Evolutionary conservation across 2,113 vertebrate genomes (phyloP).

Genomic region (Lophotis ruficrista): DNA sequence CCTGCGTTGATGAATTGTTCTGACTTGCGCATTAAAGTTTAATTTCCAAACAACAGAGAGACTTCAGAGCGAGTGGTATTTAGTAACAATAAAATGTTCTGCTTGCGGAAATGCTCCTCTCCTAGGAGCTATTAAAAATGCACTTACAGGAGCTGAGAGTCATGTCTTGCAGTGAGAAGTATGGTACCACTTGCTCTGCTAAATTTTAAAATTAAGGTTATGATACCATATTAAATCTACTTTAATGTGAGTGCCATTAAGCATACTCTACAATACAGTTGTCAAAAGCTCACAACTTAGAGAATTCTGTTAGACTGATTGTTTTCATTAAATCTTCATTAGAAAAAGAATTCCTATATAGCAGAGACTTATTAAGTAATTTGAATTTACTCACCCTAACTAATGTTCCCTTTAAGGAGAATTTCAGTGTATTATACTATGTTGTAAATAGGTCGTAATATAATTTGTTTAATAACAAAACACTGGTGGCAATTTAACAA

Average conservation of each 20-base stretch:
- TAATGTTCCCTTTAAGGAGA: slow-evolving; percentile 25
- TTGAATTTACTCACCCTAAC: slow-evolving; percentile 13
- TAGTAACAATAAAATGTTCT: slow-evolving; percentile 41
- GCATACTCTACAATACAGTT: neutral
- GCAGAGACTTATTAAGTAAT: neutral
- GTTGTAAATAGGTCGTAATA: neutral
- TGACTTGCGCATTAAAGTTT: slow-evolving; percentile 35
- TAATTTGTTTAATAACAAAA: slow-evolving; percentile 17
- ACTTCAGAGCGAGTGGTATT: slow-evolving; percentile 7
- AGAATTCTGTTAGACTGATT: slow-evolving; percentile 19
- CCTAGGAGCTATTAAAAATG: slow-evolving; percentile 36
- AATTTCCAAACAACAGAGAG: neutral
- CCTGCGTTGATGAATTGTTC: neutral
- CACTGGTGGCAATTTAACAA: neutral
- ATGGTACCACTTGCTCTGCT: neutral
- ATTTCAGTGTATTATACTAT: neutral
- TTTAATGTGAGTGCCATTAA: neutral
- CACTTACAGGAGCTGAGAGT: slow-evolving; percentile 1
- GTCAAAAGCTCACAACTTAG: neutral
- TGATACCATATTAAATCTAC: neutral
- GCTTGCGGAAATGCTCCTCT: slow-evolving; percentile 11
- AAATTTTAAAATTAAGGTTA: neutral
- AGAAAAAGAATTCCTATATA: neutral
- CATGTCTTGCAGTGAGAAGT: neutral
- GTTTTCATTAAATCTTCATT: slow-evolving; percentile 55